Base-by-base conservation (phyloP, 2,797 vertebrate genomes). In the Neolamprologus multifasciatus region DNA sequence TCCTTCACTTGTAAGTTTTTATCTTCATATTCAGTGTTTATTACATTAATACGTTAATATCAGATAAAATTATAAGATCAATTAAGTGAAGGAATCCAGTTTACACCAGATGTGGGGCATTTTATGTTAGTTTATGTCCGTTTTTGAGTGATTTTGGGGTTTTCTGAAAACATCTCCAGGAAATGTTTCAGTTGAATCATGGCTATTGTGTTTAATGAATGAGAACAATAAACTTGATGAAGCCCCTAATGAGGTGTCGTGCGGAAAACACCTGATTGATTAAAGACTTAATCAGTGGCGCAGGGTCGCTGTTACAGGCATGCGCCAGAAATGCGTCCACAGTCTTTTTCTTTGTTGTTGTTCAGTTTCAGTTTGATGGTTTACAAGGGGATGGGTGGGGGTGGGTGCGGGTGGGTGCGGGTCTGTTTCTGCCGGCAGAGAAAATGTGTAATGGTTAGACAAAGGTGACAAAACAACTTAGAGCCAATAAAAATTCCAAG, bases 351-450 rank as follows among this genome's bases (percentile, higher is more conserved):
- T 55, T 13, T 54, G 4, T 26, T 26, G 4, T 4, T 26, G 21
- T n/a, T 2, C 31, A 33, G 31, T 45, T 8, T 62, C 29, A 62
- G 29, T 62, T 59, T 59, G 57, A 0, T 31, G 55, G 55, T 10
- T 57, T 57, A 31, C 0, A 26, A 17, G 55, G 8, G 26, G 23
- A 1, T 55, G 52, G 11, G 4, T 21, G n/a, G 0, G 17, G 5
- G 4, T 6, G 19, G 9, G 19, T 50, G 17, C 0, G 48, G 9
- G n/a, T n/a, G n/a, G n/a, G n/a, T n/a, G n/a, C n/a, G n/a, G n/a
- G n/a, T n/a, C n/a, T n/a, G n/a, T n/a, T n/a, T n/a, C n/a, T n/a
- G n/a, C n/a, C n/a, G n/a, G n/a, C n/a, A n/a, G n/a, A n/a, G 31
- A 67, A 67, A 67, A 9, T 21, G 33, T 67, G 33, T 40, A 12